phyloP scores from a whole-genome alignment of 2,888 invertebrate species.

The Hybos culiciformis region DNA sequence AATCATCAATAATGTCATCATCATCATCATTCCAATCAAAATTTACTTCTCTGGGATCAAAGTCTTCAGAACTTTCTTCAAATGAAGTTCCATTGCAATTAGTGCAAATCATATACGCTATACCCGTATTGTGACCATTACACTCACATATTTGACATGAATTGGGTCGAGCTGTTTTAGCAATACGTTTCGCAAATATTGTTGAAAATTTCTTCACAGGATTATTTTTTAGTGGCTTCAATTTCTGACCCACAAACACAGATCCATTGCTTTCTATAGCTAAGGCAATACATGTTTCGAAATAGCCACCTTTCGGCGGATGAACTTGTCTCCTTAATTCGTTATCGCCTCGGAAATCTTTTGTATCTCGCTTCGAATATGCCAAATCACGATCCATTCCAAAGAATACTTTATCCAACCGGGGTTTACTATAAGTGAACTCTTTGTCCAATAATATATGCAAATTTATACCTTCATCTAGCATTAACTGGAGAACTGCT shows the following conservation, averaged over 20 bases:
- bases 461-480: slow-evolving; percentile 66
- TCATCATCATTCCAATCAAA: neutral
- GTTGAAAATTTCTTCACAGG: slow-evolving; percentile 47
- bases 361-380: slow-evolving; percentile 67
- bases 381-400: slow-evolving; percentile 64
- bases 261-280: slow-evolving; percentile 73
- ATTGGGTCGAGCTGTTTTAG: slow-evolving; percentile 44
- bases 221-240: slow-evolving; percentile 42
- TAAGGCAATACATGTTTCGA: slow-evolving; percentile 67
- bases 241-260: slow-evolving; percentile 47
- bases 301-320: slow-evolving; percentile 51
- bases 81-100: slow-evolving; percentile 35
- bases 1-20: neutral
- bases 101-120: slow-evolving; percentile 51
- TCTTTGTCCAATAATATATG: slow-evolving; percentile 74
- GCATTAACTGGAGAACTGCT: slow-evolving; percentile 64
- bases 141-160: slow-evolving; percentile 56
- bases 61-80: neutral
- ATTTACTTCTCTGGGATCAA: neutral
- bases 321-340: slow-evolving; percentile 59
- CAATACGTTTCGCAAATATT: slow-evolving; percentile 53
- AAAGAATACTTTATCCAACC: slow-evolving; percentile 58
- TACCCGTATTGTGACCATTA: slow-evolving; percentile 48
- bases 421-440: slow-evolving; percentile 59
- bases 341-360: slow-evolving; percentile 52